A percentile compares a stretch with the other conserved stretches of the same genome.
These are phyloP conservation scores for Mastomys natalensis DNA, from an alignment of 2,113 vertebrate species.

Conservation along the genomic window DNA sequence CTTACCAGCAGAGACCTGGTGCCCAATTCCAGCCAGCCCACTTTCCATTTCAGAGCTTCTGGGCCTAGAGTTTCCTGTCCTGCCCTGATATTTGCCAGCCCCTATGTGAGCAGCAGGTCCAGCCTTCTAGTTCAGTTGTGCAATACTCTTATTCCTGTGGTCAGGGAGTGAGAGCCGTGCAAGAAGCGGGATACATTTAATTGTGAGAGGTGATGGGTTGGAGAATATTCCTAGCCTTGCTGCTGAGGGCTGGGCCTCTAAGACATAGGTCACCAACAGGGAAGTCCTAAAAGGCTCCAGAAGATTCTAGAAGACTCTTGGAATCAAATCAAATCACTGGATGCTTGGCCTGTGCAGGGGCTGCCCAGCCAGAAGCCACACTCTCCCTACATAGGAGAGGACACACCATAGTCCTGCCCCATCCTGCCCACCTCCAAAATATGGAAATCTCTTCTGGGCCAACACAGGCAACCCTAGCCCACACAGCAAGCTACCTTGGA, in stretches of 20 bases:
- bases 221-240: background rate
- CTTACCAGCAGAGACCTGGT: background rate
- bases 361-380: background rate
- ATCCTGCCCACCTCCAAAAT: background rate
- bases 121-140: background rate
- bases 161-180: background rate
- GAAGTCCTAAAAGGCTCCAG: background rate
- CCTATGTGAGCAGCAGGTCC: background rate
- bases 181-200: too few species aligned
- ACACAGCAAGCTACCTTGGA: background rate
- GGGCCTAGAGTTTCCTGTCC: background rate
- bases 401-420: accelerated
- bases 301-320: background rate
- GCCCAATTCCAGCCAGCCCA: background rate
- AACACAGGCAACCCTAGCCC: background rate
- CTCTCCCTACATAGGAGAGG: too few species aligned
- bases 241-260: too few species aligned
- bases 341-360: too few species aligned
- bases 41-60: background rate
- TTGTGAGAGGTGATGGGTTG: too few species aligned
- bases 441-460: too few species aligned
- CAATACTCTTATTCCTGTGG: background rate
- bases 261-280: background rate
- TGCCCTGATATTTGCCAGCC: background rate
- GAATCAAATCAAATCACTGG: background rate